Percentiles rank a stretch among this genome's conserved stretches.
phyloP scores from a whole-genome alignment of 2,113 vertebrate genomes.

The Tragelaphus strepsiceros region DNA sequence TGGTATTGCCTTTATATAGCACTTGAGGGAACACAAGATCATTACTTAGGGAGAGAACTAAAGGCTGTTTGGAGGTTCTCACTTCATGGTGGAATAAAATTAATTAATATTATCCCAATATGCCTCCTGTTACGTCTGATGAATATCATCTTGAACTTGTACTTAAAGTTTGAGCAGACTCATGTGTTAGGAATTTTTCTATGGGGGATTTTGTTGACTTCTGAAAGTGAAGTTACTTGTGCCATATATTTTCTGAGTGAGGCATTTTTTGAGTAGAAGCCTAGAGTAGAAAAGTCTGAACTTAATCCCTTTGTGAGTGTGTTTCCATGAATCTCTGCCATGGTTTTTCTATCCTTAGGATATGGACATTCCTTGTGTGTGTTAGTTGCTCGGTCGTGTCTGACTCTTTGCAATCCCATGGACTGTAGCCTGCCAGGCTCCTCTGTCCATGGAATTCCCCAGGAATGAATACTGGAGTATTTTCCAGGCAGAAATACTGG shows the following conservation, averaged over 20 bases:
- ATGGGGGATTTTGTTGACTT: background rate
- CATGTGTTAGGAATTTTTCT: conserved; percentile 13
- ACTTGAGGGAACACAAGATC: conserved; percentile 58
- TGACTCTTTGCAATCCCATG: background rate
- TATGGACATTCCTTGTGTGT: background rate
- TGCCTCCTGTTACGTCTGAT: conserved; percentile 62
- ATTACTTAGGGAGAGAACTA: conserved; percentile 47
- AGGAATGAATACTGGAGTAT: background rate
- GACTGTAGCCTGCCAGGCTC: background rate
- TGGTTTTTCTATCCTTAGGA: background rate
- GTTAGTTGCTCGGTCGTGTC: background rate
- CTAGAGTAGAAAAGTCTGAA: background rate
- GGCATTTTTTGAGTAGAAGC: conserved; percentile 25
- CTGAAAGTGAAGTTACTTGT: conserved; percentile 3
- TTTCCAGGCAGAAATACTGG: background rate
- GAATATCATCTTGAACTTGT: conserved; percentile 56
- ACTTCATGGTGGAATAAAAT: conserved; percentile 59
- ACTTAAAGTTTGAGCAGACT: conserved; percentile 45
- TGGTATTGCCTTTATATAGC: conserved; percentile 29
- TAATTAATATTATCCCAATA: conserved; percentile 68
- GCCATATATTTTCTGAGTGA: conserved; percentile 11
- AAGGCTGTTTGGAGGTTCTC: conserved; percentile 56
- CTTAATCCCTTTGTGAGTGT: background rate
- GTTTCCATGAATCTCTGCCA: background rate
- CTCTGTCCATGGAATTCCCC: background rate